These are phyloP conservation scores for Botrylloides violaceus DNA, from an alignment of 23 tunicate genomes.

Conservation along the genomic window DNA sequence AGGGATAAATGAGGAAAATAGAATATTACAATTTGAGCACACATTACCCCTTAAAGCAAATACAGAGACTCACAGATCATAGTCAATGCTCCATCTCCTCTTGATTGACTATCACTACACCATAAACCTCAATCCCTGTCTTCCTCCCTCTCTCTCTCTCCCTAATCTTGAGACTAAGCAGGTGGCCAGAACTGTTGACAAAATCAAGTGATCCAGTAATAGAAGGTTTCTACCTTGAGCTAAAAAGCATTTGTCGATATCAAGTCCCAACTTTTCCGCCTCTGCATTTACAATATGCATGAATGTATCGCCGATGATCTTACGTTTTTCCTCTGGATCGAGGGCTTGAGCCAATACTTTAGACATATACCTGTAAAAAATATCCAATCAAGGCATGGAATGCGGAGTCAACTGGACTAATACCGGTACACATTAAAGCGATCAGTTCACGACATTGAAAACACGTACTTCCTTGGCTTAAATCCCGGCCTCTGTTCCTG, in stretches of 20 bases:
- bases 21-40: no score
- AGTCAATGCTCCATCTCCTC: no score
- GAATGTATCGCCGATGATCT: conserved; percentile 97
- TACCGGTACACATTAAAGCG: no score
- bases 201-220: not conserved
- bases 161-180: no score
- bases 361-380: conserved; percentile 14
- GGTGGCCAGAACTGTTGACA: no score
- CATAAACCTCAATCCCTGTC: not conserved
- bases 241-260: conserved; percentile 66
- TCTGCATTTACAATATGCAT: conserved; percentile 83
- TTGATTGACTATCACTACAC: no score
- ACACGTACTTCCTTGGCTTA: conserved; percentile 43
- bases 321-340: conserved; percentile 97
- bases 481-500: conserved; percentile 41
- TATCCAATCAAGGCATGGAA: not conserved
- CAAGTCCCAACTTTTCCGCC: conserved; percentile 55
- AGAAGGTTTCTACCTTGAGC: conserved; percentile 93
- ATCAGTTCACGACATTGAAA: not conserved
- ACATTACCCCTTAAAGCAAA: no score
- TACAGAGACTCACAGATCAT: no score
- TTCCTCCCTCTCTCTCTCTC: no score
- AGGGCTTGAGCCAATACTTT: conserved; percentile 82
- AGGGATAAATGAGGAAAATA: no score
- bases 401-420: no score